Base-by-base conservation (phyloP, 2,113 vertebrate species). In the Tonatia bakeri region DNA sequence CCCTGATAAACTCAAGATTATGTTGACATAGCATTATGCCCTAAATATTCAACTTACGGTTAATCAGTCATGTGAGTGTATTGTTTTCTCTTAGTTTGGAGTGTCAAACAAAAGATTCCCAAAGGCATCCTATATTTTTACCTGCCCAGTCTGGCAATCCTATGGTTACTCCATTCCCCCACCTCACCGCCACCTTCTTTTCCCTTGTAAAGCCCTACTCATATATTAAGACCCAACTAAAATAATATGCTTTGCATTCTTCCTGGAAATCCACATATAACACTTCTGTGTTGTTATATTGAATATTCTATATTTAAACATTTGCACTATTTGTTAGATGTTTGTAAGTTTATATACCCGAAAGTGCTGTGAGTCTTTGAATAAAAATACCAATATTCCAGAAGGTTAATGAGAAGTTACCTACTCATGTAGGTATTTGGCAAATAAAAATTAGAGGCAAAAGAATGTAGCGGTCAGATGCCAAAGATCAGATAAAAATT, bases 391-490 rank as follows among this genome's bases (percentile, higher is more conserved):
- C 3, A 87, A 33, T 75, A 84, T 43, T 7, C 31, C 19, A 64
- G 22, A 92, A 87, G 28, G 5, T 69, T 77, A 61, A 31, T 81
- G 45, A 56, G 0, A 10, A 87, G 80, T 64, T 84, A 33, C 6
- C 3, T 64, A 12, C 16, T 86, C 5, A 38, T 83, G 33, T 50
- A 93, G 52, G 3, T 56, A n/a, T 52, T 86, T 67, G 31, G 16
- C 76, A 92, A 87, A 72, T 67, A 94, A 26, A 81, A 82, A 77
- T 70, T 59, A 69, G 20, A 95, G 4, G 19, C 7, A 90, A 65
- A 4, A 85, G n/a, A 87, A 64, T 31, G 24, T 50, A 16, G 31
- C 84, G 0, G 15, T 52, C 50, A 52, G 47, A 50, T 50, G 47
- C 13, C 47, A 50, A 50, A 50, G 45, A 14, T 50, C 47, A 50